These are phyloP conservation scores for Sander vitreus DNA, from an alignment of 2,113 vertebrate species.

Conservation along the genomic window DNA sequence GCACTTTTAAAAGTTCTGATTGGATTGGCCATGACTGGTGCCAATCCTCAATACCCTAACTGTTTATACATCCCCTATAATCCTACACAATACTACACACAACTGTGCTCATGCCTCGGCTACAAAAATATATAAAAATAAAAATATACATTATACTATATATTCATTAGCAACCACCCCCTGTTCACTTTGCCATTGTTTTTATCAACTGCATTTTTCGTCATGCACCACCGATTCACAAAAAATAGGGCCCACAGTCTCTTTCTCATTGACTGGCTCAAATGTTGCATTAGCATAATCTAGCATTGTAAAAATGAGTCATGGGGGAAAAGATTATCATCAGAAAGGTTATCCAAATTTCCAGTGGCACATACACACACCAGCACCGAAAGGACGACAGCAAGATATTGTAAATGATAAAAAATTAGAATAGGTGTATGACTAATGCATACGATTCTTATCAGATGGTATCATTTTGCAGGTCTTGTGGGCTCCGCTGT, in stretches of 20 bases:
- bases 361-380: constrained; percentile 6
- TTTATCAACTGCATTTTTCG: background rate
- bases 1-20: constrained; percentile 14
- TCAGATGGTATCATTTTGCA: constrained; percentile 21
- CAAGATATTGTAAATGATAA: constrained; percentile 36
- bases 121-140: background rate
- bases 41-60: background rate
- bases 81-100: background rate
- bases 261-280: constrained; percentile 52
- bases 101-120: background rate
- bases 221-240: background rate
- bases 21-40: background rate
- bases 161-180: background rate
- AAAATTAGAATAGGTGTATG: background rate
- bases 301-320: constrained; percentile 59
- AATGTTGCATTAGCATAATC: constrained; percentile 80
- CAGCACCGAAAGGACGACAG: background rate
- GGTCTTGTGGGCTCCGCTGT: background rate
- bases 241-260: background rate
- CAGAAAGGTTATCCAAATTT: constrained; percentile 72
- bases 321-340: constrained; percentile 62
- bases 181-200: background rate
- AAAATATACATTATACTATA: too few relatives aligned
- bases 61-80: background rate
- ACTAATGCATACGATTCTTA: constrained; percentile 32